Percentiles rank a stretch among this genome's conserved stretches.
phyloP scores from a whole-genome alignment of 2,113 vertebrate species.

The Chaenogobius annularis region DNA sequence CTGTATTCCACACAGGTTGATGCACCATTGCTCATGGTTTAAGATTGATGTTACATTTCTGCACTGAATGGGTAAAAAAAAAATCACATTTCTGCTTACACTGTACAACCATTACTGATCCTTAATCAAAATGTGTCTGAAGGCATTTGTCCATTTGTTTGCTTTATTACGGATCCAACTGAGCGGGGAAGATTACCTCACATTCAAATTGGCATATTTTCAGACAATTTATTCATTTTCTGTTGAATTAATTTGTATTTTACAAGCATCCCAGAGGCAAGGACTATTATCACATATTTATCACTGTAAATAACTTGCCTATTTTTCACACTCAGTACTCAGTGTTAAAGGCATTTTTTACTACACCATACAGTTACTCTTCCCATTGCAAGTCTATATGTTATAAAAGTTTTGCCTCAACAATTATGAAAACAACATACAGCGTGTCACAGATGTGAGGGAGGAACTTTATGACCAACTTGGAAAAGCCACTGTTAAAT shows the following conservation, averaged over 20 bases:
- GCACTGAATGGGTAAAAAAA: no score
- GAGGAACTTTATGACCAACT: no score
- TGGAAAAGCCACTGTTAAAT: no score
- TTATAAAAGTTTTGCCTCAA: no score
- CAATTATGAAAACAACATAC: no score
- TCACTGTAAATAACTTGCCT: not conserved
- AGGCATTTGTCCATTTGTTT: not conserved
- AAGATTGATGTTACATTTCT: no score
- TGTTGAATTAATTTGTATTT: not conserved
- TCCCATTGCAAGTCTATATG: no score
- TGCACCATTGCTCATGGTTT: no score
- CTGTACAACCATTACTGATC: not conserved
- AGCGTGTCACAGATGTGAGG: no score
- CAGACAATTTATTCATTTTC: not conserved
- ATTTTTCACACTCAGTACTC: not conserved
- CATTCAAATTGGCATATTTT: not conserved
- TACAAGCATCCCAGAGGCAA: not conserved
- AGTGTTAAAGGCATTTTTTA: no score
- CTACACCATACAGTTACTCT: no score
- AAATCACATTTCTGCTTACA: not conserved
- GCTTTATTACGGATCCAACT: not conserved
- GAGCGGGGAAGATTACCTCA: not conserved
- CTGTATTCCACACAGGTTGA: no score
- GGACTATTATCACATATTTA: not conserved
- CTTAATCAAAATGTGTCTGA: constrained; percentile 2